Evolutionary conservation across 2,797 vertebrate genomes (phyloP), one percentile per base, ranked within the genome.

Genomic region (Selene dorsalis): DNA sequence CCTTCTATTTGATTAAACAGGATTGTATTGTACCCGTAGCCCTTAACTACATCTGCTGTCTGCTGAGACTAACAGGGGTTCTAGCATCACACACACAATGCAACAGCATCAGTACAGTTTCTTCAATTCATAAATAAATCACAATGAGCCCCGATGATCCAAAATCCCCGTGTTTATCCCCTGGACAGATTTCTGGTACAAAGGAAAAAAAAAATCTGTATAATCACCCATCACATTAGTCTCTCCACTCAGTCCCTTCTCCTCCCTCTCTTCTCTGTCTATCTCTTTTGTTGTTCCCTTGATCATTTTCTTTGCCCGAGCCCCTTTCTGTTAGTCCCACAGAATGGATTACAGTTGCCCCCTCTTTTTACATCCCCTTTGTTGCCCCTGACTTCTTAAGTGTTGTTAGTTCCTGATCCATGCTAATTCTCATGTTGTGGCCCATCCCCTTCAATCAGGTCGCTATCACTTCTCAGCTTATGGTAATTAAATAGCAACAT

Each of bases 401-500:
- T 62, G 74, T 75, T 81, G 80, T 83, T 73, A 75, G 69, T 69
- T 88, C 68, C 67, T 81, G 78, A 86, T 83, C 78, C 75, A 75
- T 47, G 30, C 72, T 89, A 86, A 88, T 88, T 53, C 81, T 89
- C 39, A 75, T 87, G 85, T 80, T 84, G 84, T 70, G 58, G 72
- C 59, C 73, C 69, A 59, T 77, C 83, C 83, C 75, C 73, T 81
- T 83, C 86, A 87, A 82, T 85, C 86, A 76, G 69, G 78, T 75
- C 2, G 8, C 86, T 89, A 90, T 92, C 66, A 1, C 78, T 73
- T 61, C 66, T 79, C 64, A 74, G 90, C 78, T 84, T 78, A 86
- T 87, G 80, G 64, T 92, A 89, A 92, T 91, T 88, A 87, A 92
- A 92, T 83, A 83, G 53, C 56, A 75, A 88, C 79, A 80, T 45